Evolutionary conservation across 2,888 invertebrate genomes (phyloP).

Genomic region (Drosophila villosipedis): DNA sequence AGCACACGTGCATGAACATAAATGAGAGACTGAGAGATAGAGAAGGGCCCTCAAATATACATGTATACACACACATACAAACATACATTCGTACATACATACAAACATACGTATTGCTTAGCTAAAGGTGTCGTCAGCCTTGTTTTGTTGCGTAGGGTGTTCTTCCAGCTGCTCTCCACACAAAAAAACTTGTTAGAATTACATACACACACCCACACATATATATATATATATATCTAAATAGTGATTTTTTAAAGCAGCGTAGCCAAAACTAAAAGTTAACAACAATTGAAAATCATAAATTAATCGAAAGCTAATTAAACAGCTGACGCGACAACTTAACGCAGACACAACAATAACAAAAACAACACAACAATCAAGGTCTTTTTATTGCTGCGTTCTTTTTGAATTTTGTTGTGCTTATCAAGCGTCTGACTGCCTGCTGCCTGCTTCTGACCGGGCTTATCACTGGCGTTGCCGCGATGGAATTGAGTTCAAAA

Average conservation of each 20-base stretch:
- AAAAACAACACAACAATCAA: slow-evolving; percentile 42
- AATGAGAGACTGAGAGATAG: slow-evolving; percentile 11
- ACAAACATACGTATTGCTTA: background rate
- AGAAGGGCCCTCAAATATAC: slow-evolving; percentile 19
- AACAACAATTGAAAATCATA: slow-evolving; percentile 34
- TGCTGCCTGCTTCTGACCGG: slow-evolving; percentile 55
- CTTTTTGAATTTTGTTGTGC: slow-evolving; percentile 44
- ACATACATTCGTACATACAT: background rate
- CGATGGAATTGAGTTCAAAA: slow-evolving; percentile 57
- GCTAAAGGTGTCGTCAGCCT: slow-evolving; percentile 52
- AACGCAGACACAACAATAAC: slow-evolving; percentile 32
- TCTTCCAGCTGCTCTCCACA: slow-evolving; percentile 10
- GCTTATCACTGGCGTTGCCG: slow-evolving; percentile 55
- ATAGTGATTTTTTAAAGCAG: background rate
- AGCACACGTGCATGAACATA: slow-evolving; percentile 29
- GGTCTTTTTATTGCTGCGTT: slow-evolving; percentile 45
- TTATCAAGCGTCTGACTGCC: slow-evolving; percentile 69
- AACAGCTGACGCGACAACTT: slow-evolving; percentile 68
- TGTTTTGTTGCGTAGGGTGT: slow-evolving; percentile 27
- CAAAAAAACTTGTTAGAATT: background rate
- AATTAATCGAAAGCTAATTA: slow-evolving; percentile 76
- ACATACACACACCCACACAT: background rate
- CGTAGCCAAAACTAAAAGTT: slow-evolving; percentile 11
- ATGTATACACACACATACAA: background rate
- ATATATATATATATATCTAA: background rate